Evolutionary conservation across 2,113 vertebrate species (phyloP), one percentile per base, ranked within the genome.

Genomic region (Carollia perspicillata): DNA sequence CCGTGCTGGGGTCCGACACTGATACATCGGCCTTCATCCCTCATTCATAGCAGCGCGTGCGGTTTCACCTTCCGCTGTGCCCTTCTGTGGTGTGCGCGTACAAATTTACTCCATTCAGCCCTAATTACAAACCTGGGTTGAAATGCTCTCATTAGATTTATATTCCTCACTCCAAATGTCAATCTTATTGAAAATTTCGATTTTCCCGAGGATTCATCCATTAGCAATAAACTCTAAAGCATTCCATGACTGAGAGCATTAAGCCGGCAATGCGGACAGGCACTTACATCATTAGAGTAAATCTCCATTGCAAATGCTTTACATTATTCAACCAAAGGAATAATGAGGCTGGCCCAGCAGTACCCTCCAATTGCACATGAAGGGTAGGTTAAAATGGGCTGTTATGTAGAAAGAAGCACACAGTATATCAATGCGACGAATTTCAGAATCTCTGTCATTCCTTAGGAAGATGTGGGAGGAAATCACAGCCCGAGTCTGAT

Each of bases 31-130:
- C 97, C 98, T 98, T 98, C 98, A 98, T 98, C 97, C 96, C 95
- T 98, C 98, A 95, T 97, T 98, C 98, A 97, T 51, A 71, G 6
- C 95, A 84, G 97, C 98, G 97, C 84, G 53, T 96, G 97, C 97
- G 98, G 97, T 98, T 98, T 98, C 98, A 98, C 98, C 98, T 99
- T 99, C 98, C 89, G 91, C 96, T 87, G 96, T 98, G 98, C 98
- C 98, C 98, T 98, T 98, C 78, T 83, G 75, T 85, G 97, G 97
- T 65, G 93, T 89, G 95, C 51, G n/a, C 37, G 94, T 74, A 98
- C 97, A 97, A 95, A 98, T 98, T 98, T 97, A 97, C 98, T 97
- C 98, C 98, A 98, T 97, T 98, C 97, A 98, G 97, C 94, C 97
- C 97, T 98, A 98, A 98, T 98, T 98, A 98, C 98, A 98, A 98